A percentile compares a stretch with the other conserved stretches of the same genome.
These are phyloP conservation scores for Andricus grossulariae DNA, from an alignment of 1,140 invertebrate genomes.

Conservation along the genomic window DNA sequence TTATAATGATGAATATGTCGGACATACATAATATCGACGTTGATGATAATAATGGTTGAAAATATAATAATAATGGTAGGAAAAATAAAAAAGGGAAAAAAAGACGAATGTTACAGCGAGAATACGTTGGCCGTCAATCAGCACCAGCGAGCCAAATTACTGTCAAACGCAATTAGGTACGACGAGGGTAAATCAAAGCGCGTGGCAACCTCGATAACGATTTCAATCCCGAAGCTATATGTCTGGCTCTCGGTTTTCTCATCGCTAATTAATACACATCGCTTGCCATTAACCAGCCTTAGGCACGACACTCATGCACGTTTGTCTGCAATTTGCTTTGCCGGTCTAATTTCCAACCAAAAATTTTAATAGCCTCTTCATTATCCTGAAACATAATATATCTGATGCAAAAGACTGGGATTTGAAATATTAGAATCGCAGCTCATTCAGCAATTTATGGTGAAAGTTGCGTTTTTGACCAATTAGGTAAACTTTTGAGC, in stretches of 20 bases:
- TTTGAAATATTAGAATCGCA: no score
- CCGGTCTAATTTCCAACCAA: neutral
- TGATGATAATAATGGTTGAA: conserved; percentile 2
- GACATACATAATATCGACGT: neutral
- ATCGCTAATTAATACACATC: conserved; percentile 30
- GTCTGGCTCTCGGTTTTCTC: conserved; percentile 23
- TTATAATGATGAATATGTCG: neutral
- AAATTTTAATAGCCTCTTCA: neutral
- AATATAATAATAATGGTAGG: conserved; percentile 1
- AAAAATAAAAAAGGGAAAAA: neutral
- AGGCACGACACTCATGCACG: conserved; percentile 8
- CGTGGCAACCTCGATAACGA: conserved; percentile 30
- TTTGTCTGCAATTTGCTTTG: conserved; percentile 1
- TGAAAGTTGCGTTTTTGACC: no score
- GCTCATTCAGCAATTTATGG: no score
- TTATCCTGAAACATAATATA: neutral
- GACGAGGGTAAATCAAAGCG: conserved; percentile 30
- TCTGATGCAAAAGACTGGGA: no score
- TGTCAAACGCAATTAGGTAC: conserved; percentile 28
- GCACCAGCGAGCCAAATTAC: conserved; percentile 24
- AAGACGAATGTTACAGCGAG: neutral
- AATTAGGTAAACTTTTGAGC: no score
- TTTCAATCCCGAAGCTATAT: conserved; percentile 26
- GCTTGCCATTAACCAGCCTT: conserved; percentile 27
- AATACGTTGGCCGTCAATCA: conserved; percentile 20